Base-by-base conservation (phyloP, 1,140 invertebrate genomes). In the Leptoteleia sp. region DNA sequence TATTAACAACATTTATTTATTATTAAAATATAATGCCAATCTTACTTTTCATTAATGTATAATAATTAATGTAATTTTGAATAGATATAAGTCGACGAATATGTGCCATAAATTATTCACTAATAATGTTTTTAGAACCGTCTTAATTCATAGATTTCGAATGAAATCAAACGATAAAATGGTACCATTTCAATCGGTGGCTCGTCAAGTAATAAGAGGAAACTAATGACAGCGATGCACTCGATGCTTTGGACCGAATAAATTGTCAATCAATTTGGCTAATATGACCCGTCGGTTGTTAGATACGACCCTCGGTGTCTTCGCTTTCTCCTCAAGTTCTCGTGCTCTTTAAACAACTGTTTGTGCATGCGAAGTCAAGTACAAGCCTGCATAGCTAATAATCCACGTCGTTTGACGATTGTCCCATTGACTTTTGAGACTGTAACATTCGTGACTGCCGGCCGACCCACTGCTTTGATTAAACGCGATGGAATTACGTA, bases 231-330 rank as follows among this genome's bases (percentile, higher is more conserved):
- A 6, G 17, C 19, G 40, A 37, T 43, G 35, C 38, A 7, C 31
- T 57, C 9, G 12, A 9, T 43, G 25, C 45, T 38, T 35, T 12
- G 31, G 25, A 43, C 48, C 25, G 61, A 71, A 78, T 70, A 71
- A 78, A 78, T 72, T 61, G 76, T 78, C 68, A 78, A 72, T 78
- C 67, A 78, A 78, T 78, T 72, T 72, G 45, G 67, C 37, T 72
- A 50, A 67, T 67, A 59, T 73, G 55, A 68, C 55, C 42, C 31
- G 62, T 57, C 54, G 61, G 43, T 78, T 73, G 68, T 79, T 73
- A 73, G 42, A 72, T 48, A 64, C 55, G 47, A 79, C 42, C 62
- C 62, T 61, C 42, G 43, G 48, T 40, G 62, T 79, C 76, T 79
- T 64, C 55, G 76, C 76, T 79, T 79, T 79, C 70, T 70, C 50